Conservation (phyloP, 1,140 invertebrate species). For the Drosophila melanica region DNA sequence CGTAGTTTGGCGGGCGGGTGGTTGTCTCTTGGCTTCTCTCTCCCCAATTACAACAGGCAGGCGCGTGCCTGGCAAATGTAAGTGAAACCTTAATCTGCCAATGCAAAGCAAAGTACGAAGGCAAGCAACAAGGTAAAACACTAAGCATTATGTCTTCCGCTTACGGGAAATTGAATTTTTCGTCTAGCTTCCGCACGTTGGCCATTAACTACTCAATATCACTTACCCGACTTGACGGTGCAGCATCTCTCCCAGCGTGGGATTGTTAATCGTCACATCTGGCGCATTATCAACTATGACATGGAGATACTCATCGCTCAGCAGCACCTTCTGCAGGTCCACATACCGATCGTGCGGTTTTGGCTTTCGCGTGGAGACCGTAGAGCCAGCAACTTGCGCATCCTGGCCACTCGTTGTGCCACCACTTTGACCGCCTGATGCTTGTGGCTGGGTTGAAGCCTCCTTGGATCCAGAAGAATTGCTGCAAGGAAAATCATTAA, state of each 20-base stretch:
- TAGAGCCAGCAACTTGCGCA: constrained; percentile 31
- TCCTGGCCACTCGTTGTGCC: constrained; percentile 62
- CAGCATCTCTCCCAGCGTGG: constrained; percentile 88
- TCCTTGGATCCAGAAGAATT: constrained; percentile 83
- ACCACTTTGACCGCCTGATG: constrained; percentile 67
- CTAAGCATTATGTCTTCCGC: constrained; percentile 76
- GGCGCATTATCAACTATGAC: constrained; percentile 84
- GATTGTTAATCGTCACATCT: constrained; percentile 85
- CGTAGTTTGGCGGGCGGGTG: neutral
- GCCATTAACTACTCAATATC: constrained; percentile 34
- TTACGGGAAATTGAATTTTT: constrained; percentile 78
- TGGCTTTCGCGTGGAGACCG: constrained; percentile 63
- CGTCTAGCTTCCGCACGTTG: constrained; percentile 22
- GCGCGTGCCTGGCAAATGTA: constrained; percentile 52
- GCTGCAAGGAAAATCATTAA: constrained; percentile 50
- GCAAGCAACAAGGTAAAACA: constrained; percentile 50
- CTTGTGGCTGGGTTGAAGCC: constrained; percentile 74
- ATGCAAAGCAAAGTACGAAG: constrained; percentile 18
- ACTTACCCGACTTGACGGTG: constrained; percentile 87
- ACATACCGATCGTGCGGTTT: constrained; percentile 85
- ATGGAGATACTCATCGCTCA: constrained; percentile 67
- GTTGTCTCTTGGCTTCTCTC: neutral
- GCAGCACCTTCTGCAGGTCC: constrained; percentile 84
- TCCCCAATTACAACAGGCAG: constrained; percentile 13
- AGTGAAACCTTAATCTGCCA: constrained; percentile 33